Evolutionary conservation across 2,113 vertebrate genomes (phyloP).

Genomic region (Sinocyclocheilus anshuiensis): DNA sequence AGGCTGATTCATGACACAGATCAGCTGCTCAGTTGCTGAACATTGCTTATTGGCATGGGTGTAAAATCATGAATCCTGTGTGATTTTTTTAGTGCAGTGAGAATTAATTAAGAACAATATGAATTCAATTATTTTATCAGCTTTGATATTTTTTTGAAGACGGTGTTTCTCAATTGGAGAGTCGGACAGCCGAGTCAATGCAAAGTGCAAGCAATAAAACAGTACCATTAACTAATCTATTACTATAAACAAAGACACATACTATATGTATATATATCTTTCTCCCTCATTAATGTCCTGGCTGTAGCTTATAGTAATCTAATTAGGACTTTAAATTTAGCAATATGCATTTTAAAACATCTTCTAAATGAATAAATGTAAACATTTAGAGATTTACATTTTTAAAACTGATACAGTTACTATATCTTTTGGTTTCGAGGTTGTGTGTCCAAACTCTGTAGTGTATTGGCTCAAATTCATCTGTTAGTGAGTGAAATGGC

Average conservation of each 20-base stretch:
- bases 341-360: not conserved
- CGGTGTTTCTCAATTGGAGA: too few species aligned
- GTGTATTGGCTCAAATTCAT: not conserved
- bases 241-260: not conserved
- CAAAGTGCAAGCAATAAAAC: not conserved
- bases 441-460: not conserved
- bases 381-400: not conserved
- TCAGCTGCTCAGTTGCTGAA: not conserved
- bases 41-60: not conserved
- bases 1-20: conserved; percentile 30
- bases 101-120: not conserved
- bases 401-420: not conserved
- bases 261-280: not conserved
- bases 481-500: not conserved
- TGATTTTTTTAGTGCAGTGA: not conserved
- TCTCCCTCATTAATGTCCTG: not conserved
- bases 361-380: not conserved
- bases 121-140: not conserved
- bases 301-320: not conserved
- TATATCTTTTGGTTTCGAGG: not conserved
- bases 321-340: not conserved
- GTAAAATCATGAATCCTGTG: not conserved
- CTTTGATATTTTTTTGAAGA: not conserved
- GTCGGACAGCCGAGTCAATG: not conserved
- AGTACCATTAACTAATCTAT: not conserved